Evolutionary conservation across 2,888 invertebrate species (phyloP), one percentile per base, ranked within the genome.

Genomic region (Ophioninae sp.): DNA sequence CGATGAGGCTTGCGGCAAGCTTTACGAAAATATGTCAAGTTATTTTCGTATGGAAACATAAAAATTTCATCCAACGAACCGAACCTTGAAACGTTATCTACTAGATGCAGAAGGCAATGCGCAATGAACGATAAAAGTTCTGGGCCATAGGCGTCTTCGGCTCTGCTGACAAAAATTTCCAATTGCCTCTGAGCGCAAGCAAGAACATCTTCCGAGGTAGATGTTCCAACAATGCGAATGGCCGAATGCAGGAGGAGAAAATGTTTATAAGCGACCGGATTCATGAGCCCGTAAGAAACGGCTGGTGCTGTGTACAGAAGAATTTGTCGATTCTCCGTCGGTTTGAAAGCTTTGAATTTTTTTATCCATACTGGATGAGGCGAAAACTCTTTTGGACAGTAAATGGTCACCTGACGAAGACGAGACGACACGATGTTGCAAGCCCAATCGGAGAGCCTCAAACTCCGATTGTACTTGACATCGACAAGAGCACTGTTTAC

Each of bases 251-350:
- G 37, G 5, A 82, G 50, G 5, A 82, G 74, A 44, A 82, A 79
- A 44, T 79, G 79, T 7, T 17, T n/a, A n/a, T 78, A 72, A 20
- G 30, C 20, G 13, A 80, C 81, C 8, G 78, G 23, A 69, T n/a
- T 7, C 5, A 85, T 23, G 37, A 86, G 75, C 0, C 68, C 68
- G n/a, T 74, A 10, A 23, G 87, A 74, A 7, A 87, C 85, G 20
- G 85, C 85, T 21, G 87, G 84, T 6, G 67, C 88, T 37, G 85
- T 81, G 68, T 88, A 89, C 13, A 88, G 56, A 8, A 89, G 70
- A 50, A 88, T 80, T 62, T 85, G 85, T 5, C 88, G 79, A 65
- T 86, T 83, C 73, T 88, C 86, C 1, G 89, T 88, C 13, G 86
- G 87, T 82, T 88, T 88, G 68, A 82, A 88, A 3, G 41, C 70